Evolutionary conservation across 2,797 vertebrate genomes (phyloP).

Genomic region (Buphagus erythrorhynchus): DNA sequence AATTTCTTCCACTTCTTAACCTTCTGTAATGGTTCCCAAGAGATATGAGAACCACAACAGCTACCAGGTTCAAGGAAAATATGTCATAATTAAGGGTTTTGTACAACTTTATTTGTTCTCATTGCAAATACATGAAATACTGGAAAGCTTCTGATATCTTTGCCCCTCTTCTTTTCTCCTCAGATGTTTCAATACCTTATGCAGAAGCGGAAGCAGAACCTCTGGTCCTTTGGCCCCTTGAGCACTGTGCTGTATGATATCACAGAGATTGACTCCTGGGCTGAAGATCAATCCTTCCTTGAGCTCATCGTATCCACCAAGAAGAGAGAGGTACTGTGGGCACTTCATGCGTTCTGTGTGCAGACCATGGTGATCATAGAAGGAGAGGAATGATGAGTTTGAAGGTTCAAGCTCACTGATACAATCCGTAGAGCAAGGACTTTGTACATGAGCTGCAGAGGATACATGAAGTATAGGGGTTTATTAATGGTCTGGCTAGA

Average conservation of each 20-base stretch:
- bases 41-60: neutral
- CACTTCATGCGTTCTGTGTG: neutral
- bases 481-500: neutral
- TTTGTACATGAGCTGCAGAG: neutral
- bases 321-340: constrained; percentile 83
- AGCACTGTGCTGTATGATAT: constrained; percentile 91
- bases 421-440: neutral
- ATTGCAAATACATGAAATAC: neutral
- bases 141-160: neutral
- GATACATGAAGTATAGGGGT: neutral
- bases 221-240: constrained; percentile 90
- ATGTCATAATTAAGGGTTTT: neutral
- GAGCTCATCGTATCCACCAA: constrained; percentile 90
- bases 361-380: neutral
- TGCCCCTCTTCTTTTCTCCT: neutral
- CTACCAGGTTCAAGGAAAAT: neutral
- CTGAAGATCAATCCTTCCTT: constrained; percentile 88
- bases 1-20: neutral
- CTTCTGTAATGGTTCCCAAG: neutral
- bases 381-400: neutral
- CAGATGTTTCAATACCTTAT: constrained; percentile 94
- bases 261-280: constrained; percentile 94
- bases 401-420: neutral
- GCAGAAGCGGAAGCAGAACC: constrained; percentile 86
- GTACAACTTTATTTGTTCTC: neutral